These are phyloP conservation scores for Stratiomys singularior DNA, from an alignment of 2,888 invertebrate species.

Conservation along the genomic window DNA sequence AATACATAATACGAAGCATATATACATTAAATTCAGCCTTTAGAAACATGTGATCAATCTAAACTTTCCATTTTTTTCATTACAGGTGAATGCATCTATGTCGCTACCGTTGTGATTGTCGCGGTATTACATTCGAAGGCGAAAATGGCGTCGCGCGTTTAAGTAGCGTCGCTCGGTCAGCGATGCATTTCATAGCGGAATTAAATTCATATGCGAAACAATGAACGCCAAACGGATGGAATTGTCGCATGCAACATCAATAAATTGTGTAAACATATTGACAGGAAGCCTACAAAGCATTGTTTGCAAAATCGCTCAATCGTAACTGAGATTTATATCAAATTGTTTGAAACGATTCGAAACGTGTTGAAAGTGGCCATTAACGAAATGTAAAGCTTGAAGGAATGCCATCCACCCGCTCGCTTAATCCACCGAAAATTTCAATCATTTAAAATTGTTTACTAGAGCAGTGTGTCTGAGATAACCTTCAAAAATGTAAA, in stretches of 20 bases:
- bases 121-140: neutral
- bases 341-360: neutral
- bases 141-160: conserved; percentile 27
- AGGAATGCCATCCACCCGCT: neutral
- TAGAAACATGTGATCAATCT: conserved; percentile 28
- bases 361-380: neutral
- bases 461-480: neutral
- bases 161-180: conserved; percentile 32
- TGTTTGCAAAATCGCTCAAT: conserved; percentile 29
- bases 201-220: conserved; percentile 23
- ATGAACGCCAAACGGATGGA: conserved; percentile 21
- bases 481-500: conserved; percentile 43
- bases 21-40: neutral
- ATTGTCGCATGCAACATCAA: conserved; percentile 39
- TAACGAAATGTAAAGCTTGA: neutral
- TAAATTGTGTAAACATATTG: conserved; percentile 31
- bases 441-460: conserved; percentile 11
- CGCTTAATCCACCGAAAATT: neutral
- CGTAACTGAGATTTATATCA: neutral
- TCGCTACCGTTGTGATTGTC: neutral
- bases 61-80: conserved; percentile 36
- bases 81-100: conserved; percentile 33
- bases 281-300: conserved; percentile 23
- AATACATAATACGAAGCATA: neutral
- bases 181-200: conserved; percentile 27